Conservation (phyloP, 2,113 vertebrate genomes). For the Loxodonta africana region DNA sequence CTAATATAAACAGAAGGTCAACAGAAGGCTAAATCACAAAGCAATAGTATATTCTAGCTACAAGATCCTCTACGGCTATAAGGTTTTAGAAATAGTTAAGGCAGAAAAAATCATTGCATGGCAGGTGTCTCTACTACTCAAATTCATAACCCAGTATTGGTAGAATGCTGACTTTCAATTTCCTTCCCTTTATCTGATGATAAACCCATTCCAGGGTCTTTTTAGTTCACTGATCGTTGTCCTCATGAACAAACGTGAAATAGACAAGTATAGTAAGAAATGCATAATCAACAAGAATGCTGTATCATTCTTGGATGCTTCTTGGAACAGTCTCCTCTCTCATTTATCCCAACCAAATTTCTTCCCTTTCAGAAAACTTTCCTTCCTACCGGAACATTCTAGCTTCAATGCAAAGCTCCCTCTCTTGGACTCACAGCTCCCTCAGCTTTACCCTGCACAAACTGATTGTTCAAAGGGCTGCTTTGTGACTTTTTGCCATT, state of each 20-base stretch:
- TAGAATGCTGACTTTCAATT: background rate
- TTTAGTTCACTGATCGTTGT: background rate
- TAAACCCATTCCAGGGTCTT: background rate
- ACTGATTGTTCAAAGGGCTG: conserved; percentile 17
- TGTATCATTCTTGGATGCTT: background rate
- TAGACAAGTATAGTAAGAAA: conserved; percentile 43
- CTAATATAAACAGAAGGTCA: background rate
- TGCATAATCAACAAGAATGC: conserved; percentile 30
- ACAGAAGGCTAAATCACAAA: background rate
- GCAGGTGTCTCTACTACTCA: background rate
- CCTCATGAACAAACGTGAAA: conserved; percentile 48
- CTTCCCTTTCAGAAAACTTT: conserved; percentile 4
- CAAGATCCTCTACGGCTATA: background rate
- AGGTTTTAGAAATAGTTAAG: conserved; percentile 1
- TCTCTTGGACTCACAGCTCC: background rate
- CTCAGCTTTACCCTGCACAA: background rate
- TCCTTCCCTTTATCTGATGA: conserved; percentile 17
- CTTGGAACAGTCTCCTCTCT: background rate
- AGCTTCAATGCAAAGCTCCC: background rate
- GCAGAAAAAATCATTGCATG: background rate
- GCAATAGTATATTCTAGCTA: background rate
- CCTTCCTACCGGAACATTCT: background rate
- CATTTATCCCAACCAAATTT: background rate
- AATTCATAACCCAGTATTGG: background rate
- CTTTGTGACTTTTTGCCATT: background rate